These are phyloP conservation scores for Origma solitaria DNA, from an alignment of 2,113 vertebrate genomes.

Conservation along the genomic window DNA sequence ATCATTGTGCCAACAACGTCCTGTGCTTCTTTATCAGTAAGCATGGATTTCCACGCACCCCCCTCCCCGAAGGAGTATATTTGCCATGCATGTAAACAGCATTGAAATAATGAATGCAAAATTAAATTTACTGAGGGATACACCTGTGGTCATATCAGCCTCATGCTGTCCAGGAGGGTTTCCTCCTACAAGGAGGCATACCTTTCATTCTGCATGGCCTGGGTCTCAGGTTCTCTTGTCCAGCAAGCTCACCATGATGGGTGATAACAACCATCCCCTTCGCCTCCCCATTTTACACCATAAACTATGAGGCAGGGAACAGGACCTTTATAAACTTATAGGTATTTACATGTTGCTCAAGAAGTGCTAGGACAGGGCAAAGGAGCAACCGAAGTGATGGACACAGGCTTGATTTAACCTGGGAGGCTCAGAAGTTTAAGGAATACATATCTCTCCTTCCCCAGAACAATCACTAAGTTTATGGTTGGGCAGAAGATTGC, in stretches of 20 bases:
- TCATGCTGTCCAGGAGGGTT: not conserved
- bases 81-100: not conserved
- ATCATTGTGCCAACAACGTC: not conserved
- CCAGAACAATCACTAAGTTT: not conserved
- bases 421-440: not conserved
- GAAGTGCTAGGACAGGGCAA: not conserved
- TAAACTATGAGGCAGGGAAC: not conserved
- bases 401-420: not conserved
- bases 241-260: not conserved
- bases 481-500: not conserved
- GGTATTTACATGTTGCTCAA: not conserved
- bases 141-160: not conserved
- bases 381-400: not conserved
- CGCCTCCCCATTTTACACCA: not conserved
- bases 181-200: not conserved
- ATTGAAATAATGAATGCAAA: not conserved
- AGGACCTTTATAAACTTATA: not conserved
- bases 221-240: not conserved
- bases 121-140: not conserved
- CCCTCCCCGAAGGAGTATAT: not conserved
- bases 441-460: not conserved
- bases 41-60: not conserved
- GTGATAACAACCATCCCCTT: not conserved
- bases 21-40: not conserved
- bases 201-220: fast-evolving